phyloP scores from a whole-genome alignment of 1,140 invertebrate species.

The Cephus cinctus region DNA sequence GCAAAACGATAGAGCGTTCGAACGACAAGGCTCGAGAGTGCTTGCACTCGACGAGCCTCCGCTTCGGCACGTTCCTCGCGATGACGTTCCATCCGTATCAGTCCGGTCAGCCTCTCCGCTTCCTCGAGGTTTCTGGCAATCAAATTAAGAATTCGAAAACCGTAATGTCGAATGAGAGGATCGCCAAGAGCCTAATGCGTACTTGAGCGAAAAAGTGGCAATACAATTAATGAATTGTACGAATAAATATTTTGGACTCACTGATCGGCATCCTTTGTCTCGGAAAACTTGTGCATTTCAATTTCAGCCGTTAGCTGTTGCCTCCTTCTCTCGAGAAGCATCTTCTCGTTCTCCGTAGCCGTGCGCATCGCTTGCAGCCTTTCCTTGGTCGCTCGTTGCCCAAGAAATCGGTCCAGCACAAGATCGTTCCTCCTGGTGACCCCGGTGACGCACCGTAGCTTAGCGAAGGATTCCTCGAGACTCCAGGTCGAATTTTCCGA shows the following conservation, averaged over 20 bases:
- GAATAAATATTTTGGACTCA: slow-evolving; percentile 50
- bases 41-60: slow-evolving; percentile 50
- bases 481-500: slow-evolving; percentile 23
- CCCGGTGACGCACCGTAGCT: slow-evolving; percentile 72
- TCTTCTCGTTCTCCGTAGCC: slow-evolving; percentile 72
- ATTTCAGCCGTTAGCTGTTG: slow-evolving; percentile 68
- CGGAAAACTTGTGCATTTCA: slow-evolving; percentile 75
- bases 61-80: slow-evolving; percentile 48
- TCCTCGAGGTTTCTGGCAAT: slow-evolving; percentile 65
- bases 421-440: slow-evolving; percentile 70
- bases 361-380: slow-evolving; percentile 67
- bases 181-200: too few species aligned
- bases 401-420: slow-evolving; percentile 71
- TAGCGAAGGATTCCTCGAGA: slow-evolving; percentile 69
- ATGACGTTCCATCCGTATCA: slow-evolving; percentile 55
- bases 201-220: background rate
- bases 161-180: background rate
- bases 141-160: slow-evolving; percentile 5
- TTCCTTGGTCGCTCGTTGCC: slow-evolving; percentile 68
- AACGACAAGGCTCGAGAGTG: slow-evolving; percentile 40
- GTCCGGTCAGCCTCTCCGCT: slow-evolving; percentile 60
- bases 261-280: slow-evolving; percentile 77
- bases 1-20: too few species aligned
- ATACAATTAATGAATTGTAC: background rate
- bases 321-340: slow-evolving; percentile 65